Base-by-base conservation (phyloP, 2,888 invertebrate genomes). In the Rotaria socialis region DNA sequence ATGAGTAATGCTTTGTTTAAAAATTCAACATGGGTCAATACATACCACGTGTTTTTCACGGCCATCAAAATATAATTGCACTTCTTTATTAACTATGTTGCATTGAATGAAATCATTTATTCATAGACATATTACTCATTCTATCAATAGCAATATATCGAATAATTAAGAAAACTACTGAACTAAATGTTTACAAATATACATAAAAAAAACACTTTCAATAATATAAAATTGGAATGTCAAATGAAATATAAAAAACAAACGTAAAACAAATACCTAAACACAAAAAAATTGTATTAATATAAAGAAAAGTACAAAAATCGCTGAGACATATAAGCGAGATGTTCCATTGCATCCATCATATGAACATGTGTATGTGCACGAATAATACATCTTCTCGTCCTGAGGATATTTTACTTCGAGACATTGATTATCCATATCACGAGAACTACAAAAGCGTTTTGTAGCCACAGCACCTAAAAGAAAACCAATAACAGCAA, bases 381-480 rank as follows among this genome's bases (percentile, higher is more conserved):
- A 91, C 47, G 91, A 91, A 84, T 91, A 88, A 88, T 91, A 91
- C 87, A 90, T 89, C 55, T 91, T 88, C 88, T 91, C 90, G 88
- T 91, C 91, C 88, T 91, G 91, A 0, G 90, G 90, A 88, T 90
- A 91, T 74, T 89, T 88, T 74, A 91, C 90, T 87, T 90, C 91
- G 88, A 91, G 91, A 87, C 91, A 91, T 88, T 90, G 90, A 88
- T 91, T 89, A 84, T 91, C 90, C 88, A 91, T 88, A 88, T 91
- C 90, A 84, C 90, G 88, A 35, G 91, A 90, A 87, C 90, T 90
- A 88, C 91, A 91, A 89, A 91, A 91, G 86, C 91, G 87, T 87
- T 90, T 91, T 16, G 91, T 91, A 7, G 91, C 91, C 19, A 91
- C 91, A 75, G 90, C 89, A 87, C 91, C 91, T 91, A 89, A 7